Conservation (phyloP, 2,113 vertebrate species). For the Furnarius figulus region DNA sequence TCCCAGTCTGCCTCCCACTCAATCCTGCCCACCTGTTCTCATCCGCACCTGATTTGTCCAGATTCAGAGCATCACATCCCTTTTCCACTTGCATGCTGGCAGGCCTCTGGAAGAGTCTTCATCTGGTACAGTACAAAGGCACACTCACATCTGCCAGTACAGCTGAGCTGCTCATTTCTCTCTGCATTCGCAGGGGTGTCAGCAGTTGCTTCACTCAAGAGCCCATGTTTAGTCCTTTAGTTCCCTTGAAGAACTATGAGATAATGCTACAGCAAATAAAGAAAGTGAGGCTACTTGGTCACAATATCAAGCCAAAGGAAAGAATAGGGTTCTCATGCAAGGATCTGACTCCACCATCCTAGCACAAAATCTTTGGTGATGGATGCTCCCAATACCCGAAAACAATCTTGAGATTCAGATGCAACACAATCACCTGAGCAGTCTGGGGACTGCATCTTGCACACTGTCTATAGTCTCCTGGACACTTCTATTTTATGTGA, state of each 20-base stretch:
- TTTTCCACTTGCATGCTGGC: not conserved
- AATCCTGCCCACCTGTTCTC: not conserved
- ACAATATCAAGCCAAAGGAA: not conserved
- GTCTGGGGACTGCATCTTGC: not conserved
- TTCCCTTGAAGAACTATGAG: not conserved
- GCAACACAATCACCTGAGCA: not conserved
- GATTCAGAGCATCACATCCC: not conserved
- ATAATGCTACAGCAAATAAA: not conserved
- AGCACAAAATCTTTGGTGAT: not conserved
- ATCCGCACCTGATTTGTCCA: accelerated
- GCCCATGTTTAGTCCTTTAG: not conserved
- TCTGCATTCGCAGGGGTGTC: not conserved
- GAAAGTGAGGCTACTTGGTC: not conserved
- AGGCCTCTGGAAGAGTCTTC: not conserved
- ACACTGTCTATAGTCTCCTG: not conserved
- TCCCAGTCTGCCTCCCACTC: not conserved
- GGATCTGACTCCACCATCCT: not conserved
- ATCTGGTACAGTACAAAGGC: not conserved
- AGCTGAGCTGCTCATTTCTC: not conserved
- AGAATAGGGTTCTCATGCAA: not conserved
- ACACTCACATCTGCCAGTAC: not conserved
- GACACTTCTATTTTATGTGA: not conserved
- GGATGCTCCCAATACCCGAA: not conserved
- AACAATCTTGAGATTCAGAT: not conserved
- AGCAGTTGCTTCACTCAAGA: not conserved